phyloP scores from a whole-genome alignment of 2,113 vertebrate genomes.

The Strigops habroptila region DNA sequence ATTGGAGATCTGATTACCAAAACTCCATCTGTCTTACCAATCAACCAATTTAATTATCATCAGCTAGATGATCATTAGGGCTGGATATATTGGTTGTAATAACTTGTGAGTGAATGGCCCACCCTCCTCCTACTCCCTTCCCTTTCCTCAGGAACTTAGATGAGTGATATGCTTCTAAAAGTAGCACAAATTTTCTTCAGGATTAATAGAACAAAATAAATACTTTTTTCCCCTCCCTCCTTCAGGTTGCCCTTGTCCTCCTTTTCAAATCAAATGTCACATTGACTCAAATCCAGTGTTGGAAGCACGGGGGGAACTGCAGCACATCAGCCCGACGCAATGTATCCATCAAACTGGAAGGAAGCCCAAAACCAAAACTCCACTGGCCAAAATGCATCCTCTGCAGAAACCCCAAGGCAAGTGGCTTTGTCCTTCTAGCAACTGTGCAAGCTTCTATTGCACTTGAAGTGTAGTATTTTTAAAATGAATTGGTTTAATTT shows the following conservation, averaged over 20 bases:
- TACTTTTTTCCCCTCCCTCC: not conserved
- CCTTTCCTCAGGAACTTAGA: not conserved
- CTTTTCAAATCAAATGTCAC: constrained; percentile 74
- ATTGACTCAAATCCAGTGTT: constrained; percentile 61
- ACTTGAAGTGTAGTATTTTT: not conserved
- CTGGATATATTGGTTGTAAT: not conserved
- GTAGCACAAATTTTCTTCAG: not conserved
- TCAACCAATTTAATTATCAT: not conserved
- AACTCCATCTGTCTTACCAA: not conserved
- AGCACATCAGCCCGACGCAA: constrained; percentile 50
- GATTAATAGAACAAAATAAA: not conserved
- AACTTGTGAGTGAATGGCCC: not conserved
- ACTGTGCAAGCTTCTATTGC: not conserved
- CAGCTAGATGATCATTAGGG: not conserved
- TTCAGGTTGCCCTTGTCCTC: constrained; percentile 73
- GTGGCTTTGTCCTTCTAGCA: not conserved
- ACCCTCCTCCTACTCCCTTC: not conserved
- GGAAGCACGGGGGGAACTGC: constrained; percentile 60
- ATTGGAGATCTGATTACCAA: not conserved
- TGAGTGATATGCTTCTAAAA: not conserved
- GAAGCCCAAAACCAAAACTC: constrained; percentile 70
- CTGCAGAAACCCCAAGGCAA: constrained; percentile 86
- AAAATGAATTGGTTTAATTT: not conserved
- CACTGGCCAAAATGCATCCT: constrained; percentile 67
- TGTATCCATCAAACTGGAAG: constrained; percentile 76